phyloP scores from a whole-genome alignment of 2,888 invertebrate species.

The Cactoblastis cactorum region DNA sequence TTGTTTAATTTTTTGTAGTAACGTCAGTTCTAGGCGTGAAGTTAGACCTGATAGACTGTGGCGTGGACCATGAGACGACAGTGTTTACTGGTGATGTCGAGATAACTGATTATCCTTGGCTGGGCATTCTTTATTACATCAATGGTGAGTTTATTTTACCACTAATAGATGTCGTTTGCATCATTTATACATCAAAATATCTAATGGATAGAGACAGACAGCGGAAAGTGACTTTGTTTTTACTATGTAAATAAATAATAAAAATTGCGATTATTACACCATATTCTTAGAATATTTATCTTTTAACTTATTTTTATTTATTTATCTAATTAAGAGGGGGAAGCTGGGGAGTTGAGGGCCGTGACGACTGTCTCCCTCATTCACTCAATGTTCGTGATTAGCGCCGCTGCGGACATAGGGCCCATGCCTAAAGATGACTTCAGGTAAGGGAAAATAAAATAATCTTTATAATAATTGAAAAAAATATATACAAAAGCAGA shows the following conservation, averaged over 20 bases:
- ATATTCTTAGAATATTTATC: too few species aligned
- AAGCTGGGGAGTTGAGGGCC: constrained; percentile 38
- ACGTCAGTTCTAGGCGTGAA: constrained; percentile 18
- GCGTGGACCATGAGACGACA: constrained; percentile 33
- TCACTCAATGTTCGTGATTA: constrained; percentile 53
- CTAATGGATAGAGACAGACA: too few species aligned
- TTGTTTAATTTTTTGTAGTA: constrained; percentile 5
- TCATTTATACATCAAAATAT: too few species aligned
- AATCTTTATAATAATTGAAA: too few species aligned
- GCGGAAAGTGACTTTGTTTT: too few species aligned
- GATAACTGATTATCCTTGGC: constrained; percentile 40
- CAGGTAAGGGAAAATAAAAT: constrained; percentile 42
- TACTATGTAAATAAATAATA: too few species aligned
- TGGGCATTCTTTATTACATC: constrained; percentile 44
- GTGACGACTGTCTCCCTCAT: constrained; percentile 52
- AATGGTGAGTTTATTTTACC: constrained; percentile 28
- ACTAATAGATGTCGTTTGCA: too few species aligned
- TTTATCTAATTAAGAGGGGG: constrained; percentile 28
- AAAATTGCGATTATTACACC: too few species aligned
- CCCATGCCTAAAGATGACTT: constrained; percentile 55
- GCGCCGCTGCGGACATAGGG: constrained; percentile 51
- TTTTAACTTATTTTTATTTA: neutral
- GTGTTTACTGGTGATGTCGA: constrained; percentile 36
- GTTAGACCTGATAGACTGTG: constrained; percentile 42
- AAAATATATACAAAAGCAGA: too few species aligned